These are phyloP conservation scores for Meloidogyne chitwoodi DNA, from an alignment of 1,140 invertebrate species.

Conservation along the genomic window DNA sequence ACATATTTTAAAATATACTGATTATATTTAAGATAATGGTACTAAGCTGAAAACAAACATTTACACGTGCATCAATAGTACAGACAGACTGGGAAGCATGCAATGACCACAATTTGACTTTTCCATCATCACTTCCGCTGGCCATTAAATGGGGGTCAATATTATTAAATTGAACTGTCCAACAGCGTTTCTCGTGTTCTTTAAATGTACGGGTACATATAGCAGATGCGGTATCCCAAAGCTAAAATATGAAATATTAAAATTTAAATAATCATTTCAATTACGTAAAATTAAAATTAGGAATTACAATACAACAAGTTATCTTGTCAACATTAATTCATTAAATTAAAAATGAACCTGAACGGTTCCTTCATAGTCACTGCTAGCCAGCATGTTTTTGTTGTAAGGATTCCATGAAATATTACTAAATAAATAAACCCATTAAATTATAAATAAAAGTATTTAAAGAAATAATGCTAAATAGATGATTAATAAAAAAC, in stretches of 20 bases:
- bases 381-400: slow-evolving; percentile 66
- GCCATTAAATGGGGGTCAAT: slow-evolving; percentile 84
- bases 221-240: slow-evolving; percentile 85
- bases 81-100: slow-evolving; percentile 77
- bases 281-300: no score
- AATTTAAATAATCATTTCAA: not conserved
- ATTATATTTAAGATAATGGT: no score
- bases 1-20: no score
- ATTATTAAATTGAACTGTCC: slow-evolving; percentile 92
- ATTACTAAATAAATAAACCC: slow-evolving; percentile 67
- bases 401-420: slow-evolving; percentile 89
- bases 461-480: slow-evolving; percentile 15
- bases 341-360: not conserved
- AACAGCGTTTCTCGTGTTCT: slow-evolving; percentile 91
- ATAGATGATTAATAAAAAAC: no score
- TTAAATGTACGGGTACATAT: slow-evolving; percentile 70
- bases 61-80: slow-evolving; percentile 81
- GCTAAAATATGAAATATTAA: slow-evolving; percentile 76
- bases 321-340: no score
- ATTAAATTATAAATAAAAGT: not conserved
- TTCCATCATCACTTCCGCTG: slow-evolving; percentile 87
- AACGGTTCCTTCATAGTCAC: slow-evolving; percentile 6
- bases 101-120: slow-evolving; percentile 60
- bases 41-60: slow-evolving; percentile 65
- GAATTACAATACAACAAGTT: no score